phyloP scores from a whole-genome alignment of 1,140 invertebrate genomes.

The Cotesia chilonis region DNA sequence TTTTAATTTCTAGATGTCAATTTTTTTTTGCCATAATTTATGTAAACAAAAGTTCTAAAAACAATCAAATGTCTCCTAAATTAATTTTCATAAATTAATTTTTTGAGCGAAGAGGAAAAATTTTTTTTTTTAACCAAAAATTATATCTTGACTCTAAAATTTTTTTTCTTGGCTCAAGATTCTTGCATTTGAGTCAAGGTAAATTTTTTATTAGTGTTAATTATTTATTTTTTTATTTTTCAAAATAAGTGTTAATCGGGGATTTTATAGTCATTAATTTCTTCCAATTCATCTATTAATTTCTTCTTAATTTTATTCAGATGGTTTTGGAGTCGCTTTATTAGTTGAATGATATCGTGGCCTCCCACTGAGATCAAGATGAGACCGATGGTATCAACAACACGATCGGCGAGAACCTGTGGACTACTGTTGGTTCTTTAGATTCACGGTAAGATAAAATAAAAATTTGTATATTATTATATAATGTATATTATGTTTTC shows the following conservation, averaged over 20 bases:
- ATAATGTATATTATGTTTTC: neutral
- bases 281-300: neutral
- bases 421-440: constrained; percentile 33
- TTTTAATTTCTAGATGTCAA: too few relatives aligned
- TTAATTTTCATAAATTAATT: too few relatives aligned
- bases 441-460: constrained; percentile 16
- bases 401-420: constrained; percentile 35
- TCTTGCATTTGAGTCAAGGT: too few relatives aligned
- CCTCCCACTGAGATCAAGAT: constrained; percentile 36
- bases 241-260: neutral
- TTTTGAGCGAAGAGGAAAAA: too few relatives aligned
- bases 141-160: too few relatives aligned
- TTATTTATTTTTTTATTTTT: too few relatives aligned
- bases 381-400: constrained; percentile 36
- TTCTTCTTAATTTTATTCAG: constrained; percentile 13
- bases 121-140: too few relatives aligned
- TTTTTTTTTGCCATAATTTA: too few relatives aligned
- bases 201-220: too few relatives aligned
- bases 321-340: neutral
- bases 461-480: constrained; percentile 27
- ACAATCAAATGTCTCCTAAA: too few relatives aligned
- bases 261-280: neutral
- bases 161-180: too few relatives aligned
- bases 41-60: too few relatives aligned
- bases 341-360: neutral